Conservation (phyloP, 2,888 invertebrate species). For the Volucella inanis region DNA sequence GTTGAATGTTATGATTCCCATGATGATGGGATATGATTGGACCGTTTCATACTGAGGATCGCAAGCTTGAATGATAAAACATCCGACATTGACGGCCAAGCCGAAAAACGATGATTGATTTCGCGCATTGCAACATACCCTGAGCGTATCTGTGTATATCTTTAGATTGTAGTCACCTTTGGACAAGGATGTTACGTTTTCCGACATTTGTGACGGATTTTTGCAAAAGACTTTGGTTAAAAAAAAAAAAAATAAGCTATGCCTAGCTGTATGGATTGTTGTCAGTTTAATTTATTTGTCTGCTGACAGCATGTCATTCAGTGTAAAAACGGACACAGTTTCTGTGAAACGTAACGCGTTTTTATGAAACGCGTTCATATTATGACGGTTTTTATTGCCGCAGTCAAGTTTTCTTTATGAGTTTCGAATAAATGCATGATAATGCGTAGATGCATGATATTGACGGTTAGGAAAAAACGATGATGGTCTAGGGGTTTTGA, state of each 20-base stretch:
- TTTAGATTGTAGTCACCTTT: conserved; percentile 14
- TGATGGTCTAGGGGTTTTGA: no score
- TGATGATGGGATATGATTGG: conserved; percentile 58
- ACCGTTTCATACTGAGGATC: conserved; percentile 16
- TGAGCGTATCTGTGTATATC: conserved; percentile 24
- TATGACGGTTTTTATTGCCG: conserved; percentile 59
- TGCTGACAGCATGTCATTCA: conserved; percentile 60
- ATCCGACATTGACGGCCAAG: conserved; percentile 62
- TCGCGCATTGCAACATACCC: conserved; percentile 47
- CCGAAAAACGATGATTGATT: conserved; percentile 73
- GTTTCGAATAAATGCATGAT: conserved; percentile 64
- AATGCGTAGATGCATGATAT: no score
- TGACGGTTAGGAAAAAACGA: no score
- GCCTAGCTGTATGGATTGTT: conserved; percentile 69
- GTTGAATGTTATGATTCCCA: conserved; percentile 67
- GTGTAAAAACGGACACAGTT: conserved; percentile 73
- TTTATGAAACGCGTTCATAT: conserved; percentile 41
- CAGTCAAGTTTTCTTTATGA: conserved; percentile 39
- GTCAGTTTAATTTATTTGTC: conserved; percentile 71
- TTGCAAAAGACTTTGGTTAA: conserved; percentile 9
- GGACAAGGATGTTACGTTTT: conserved; percentile 22
- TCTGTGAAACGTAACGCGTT: conserved; percentile 75
- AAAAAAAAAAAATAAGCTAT: conserved; percentile 13
- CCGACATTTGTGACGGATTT: conserved; percentile 54
- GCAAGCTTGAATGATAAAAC: conserved; percentile 33